Evolutionary conservation across 2,888 invertebrate genomes (phyloP).

Genomic region (Strigamia maritima): DNA sequence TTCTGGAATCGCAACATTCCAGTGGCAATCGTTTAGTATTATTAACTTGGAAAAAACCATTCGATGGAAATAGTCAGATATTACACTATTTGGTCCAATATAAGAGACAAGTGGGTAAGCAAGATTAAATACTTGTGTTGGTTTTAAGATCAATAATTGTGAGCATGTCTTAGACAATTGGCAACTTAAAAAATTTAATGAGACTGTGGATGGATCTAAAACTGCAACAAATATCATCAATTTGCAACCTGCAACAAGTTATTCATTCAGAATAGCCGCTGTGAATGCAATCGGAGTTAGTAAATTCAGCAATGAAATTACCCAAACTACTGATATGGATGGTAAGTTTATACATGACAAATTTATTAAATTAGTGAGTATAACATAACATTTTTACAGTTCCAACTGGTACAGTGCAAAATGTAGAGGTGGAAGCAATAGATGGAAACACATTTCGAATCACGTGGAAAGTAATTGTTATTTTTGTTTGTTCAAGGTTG

Average conservation of each 20-base stretch:
- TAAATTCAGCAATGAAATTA: conserved; percentile 38
- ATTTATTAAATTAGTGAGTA: background rate
- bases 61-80: background rate
- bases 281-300: conserved; percentile 40
- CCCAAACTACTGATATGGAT: conserved; percentile 38
- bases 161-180: conserved; percentile 11
- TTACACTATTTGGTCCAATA: background rate
- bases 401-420: conserved; percentile 2
- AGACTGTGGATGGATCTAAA: conserved; percentile 38
- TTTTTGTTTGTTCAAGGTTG: background rate
- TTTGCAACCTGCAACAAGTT: conserved; percentile 38
- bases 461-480: conserved; percentile 3
- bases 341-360: background rate
- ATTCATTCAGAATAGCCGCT: conserved; percentile 40
- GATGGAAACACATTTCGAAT: conserved; percentile 22
- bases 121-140: background rate
- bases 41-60: background rate
- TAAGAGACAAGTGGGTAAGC: background rate
- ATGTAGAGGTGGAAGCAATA: conserved; percentile 16
- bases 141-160: no score
- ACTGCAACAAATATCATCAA: conserved; percentile 19
- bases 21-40: background rate
- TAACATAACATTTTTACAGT: background rate
- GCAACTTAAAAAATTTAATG: background rate
- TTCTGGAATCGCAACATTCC: background rate